Evolutionary conservation across 2,797 vertebrate genomes (phyloP).

Genomic region (Peromyscus nudipes): DNA sequence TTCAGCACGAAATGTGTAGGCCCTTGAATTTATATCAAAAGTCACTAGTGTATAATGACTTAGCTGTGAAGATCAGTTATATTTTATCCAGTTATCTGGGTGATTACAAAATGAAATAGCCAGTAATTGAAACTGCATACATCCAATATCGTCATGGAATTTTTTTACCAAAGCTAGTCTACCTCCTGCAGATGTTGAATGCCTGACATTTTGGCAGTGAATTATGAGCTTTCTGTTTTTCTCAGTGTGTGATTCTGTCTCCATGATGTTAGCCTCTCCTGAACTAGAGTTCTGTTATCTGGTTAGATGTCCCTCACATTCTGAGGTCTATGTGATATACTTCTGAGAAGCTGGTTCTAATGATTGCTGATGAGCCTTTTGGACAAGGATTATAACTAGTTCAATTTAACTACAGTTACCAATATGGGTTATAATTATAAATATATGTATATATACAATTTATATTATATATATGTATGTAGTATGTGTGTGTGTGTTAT

Average conservation of each 20-base stretch:
- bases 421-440: neutral
- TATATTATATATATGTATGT: neutral
- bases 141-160: neutral
- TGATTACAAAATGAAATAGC: neutral
- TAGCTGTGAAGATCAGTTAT: neutral
- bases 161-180: neutral
- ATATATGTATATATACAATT: neutral
- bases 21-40: neutral
- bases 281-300: neutral
- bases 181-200: neutral
- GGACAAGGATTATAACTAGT: constrained; percentile 3
- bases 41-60: neutral
- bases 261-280: neutral
- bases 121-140: neutral
- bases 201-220: neutral
- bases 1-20: neutral
- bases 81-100: neutral
- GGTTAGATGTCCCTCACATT: neutral
- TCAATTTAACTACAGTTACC: neutral
- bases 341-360: neutral
- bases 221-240: neutral
- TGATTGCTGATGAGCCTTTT: neutral
- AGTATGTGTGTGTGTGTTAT: neutral
- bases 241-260: neutral
- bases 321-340: neutral